Evolutionary conservation across 2,888 invertebrate species (phyloP), one percentile per base, ranked within the genome.

Genomic region (Cryptosula pallasiana): DNA sequence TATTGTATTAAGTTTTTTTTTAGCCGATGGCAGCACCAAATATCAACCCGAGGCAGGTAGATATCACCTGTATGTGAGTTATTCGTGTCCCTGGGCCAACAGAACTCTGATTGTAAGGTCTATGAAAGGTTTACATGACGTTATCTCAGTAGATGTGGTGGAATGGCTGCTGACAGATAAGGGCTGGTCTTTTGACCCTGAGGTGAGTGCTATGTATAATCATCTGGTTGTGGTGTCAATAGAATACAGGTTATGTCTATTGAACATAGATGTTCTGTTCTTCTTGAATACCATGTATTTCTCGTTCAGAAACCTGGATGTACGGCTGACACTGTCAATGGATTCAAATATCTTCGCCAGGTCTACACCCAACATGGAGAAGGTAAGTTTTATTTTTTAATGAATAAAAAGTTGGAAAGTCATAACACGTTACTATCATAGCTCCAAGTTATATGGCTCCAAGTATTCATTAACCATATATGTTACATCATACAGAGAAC

Each of bases 41-140:
- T 74, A 73, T 55, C 35, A 55, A 3, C 72, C 74, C 0, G 74
- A 74, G 70, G 29, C 71, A 25, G 71, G 73, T 20, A 73, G 74
- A 1, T 74, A 74, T 57, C 74, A 74, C 35, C 63, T 74, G 29
- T 74, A 74, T 36, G 71, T 63, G 23, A 55, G 73, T 1, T 57
- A 71, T 25, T 71, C 73, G 0, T 74, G 74, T 36, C 74, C 74
- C 1, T 71, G 71, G 27, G 71, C 73, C 3, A 70, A 73, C 45
- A 54, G 74, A 16, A 69, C 74, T 0, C 71, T 74, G 9, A 71
- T 71, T 2, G 29, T 57, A 2, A 73, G 74, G 25, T 57, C 27
- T 27, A 71, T 74, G 54, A 74, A 74, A 32, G 74, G 74, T 20
- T 69, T 74, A 20, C 71, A 74, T 13, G 71, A 73, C n/a, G 71